Evolutionary conservation across 2,113 vertebrate genomes (phyloP), one percentile per base, ranked within the genome.

Genomic region (Gavialis gangeticus): DNA sequence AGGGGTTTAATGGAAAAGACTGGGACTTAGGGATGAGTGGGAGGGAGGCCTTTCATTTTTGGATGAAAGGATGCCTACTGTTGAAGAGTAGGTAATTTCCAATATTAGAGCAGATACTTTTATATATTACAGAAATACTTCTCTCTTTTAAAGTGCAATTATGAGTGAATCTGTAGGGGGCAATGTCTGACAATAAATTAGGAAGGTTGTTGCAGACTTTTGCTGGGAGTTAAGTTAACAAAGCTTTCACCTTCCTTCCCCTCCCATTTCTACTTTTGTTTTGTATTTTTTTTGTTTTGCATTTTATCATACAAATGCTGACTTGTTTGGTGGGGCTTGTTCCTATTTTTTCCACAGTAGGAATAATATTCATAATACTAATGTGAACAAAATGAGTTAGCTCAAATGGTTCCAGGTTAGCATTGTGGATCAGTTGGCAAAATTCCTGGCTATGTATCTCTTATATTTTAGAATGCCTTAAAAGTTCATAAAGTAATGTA

Each of bases 111-210:
- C 18, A 66, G 28, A 11, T 84, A 3, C 18, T 85, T n/a, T 67
- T 1, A 88, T 0, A 62, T 81, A 58, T 17, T 78, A 9, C 19
- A 67, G n/a, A 85, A 69, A 2, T 95, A 24, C 24, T 9, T 84
- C 10, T 62, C 19, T 91, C 55, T 87, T 76, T 84, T 28, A 59
- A 79, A 93, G 27, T 96, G 91, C 87, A 89, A 30, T 91, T 90
- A 75, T 84, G 30, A 75, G 75, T 91, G 82, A 91, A 92, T 97
- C 97, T 97, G 90, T 97, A 98, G 98, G 95, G 97, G 98, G 96
- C 97, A 98, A 93, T 93, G 85, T 97, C 95, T 96, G 96, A 97
- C 96, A 97, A 90, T 75, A 94, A 97, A 97, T 94, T 62, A 46
- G 0, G 0, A 79, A 85, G 85, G 57, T 62, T 85, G 21, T 71